Base-by-base conservation (phyloP, 1,140 invertebrate genomes). In the Anastrepha ludens region DNA sequence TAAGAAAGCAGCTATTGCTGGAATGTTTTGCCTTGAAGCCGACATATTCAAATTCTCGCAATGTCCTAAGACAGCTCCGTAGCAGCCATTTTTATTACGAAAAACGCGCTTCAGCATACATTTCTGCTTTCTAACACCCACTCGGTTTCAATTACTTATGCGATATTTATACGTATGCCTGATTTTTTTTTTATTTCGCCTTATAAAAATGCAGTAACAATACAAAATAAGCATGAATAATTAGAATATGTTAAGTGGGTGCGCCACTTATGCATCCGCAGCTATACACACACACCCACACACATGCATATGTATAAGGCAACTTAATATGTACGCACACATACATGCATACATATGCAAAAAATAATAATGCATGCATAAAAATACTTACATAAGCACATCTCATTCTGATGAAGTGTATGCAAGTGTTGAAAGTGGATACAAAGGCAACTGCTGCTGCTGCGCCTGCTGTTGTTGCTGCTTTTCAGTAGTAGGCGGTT, bases 231-330 rank as follows among this genome's bases (percentile, higher is more conserved):
- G 91, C 91, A 92, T 92, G 91, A 92, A 92, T 92, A 92, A 92
- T 92, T 92, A 92, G 91, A 92, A 92, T 92, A 92, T 92, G 91
- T 92, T 92, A 92, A 92, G 91, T 92, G 91, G 74, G n/a, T 92
- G 91, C 60, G 58, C 86, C 86, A 87, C 64, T 87, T 70, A 87
- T 86, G 85, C 74, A 81, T 81, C 47, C 44, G 74, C 85, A 86
- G 58, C 41, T 15, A 41, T 17, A 86, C 9, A 86, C 0, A 86
- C 9, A 74, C 17, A 55, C 41, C 20, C 4, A 41, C 39, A 29
- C 0, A 62, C n/a, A 81, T 81, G 47, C 85, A 86, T 86, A 65
- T 62, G 58, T 59, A 86, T 44, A 59, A 86, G 85, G 20, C 15
- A 50, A 65, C 67, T 74, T 47, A 17, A 55, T 55, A 55, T 55